Base-by-base conservation (phyloP, 2,113 vertebrate species). In the Xiphophorus hellerii region DNA sequence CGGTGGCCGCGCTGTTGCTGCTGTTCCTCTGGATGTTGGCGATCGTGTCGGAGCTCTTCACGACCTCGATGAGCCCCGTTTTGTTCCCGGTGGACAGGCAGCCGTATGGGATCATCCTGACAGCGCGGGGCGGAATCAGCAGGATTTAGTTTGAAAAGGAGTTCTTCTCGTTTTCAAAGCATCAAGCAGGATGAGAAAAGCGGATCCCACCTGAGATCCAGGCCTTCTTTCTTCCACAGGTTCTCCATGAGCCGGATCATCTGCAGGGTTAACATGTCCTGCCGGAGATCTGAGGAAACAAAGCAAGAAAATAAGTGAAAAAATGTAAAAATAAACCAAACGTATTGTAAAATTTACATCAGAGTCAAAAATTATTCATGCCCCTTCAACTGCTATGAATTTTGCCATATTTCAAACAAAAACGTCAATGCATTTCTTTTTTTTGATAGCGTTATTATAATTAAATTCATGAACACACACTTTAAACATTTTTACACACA, bases 11-110 rank as follows among this genome's bases (percentile, higher is more conserved):
- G 81, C 96, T 99, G 92, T 97, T 99, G 89, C 97, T 99, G 92
- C 95, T 98, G 93, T 98, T 98, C 42, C 96, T 95, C 92, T 99
- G 98, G 93, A 99, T 99, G 91, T 99, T 99, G 87, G 98, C 98
- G 0, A 99, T 99, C 83, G 98, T 99, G 92, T 99, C 98, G 0
- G 98, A 96, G 77, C 94, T 96, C 75, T 96, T 96, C 82, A 99
- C 97, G 3, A 97, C 95, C 86, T 99, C 98, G 0, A 99, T 99
- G 82, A 99, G 95, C 4, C 98, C 98, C 1, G 95, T 98, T 93
- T 95, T 99, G 95, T 98, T 96, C 62, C 98, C 98, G 0, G 97
- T 99, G 87, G 97, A 99, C 84, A 99, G 93, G 93, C 98, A 99
- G 90, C 95, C 97, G 0, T 99, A 99, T 14, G 98, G 98, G 73